Conservation (phyloP, 2,888 invertebrate genomes). For the Dione vanillae region DNA sequence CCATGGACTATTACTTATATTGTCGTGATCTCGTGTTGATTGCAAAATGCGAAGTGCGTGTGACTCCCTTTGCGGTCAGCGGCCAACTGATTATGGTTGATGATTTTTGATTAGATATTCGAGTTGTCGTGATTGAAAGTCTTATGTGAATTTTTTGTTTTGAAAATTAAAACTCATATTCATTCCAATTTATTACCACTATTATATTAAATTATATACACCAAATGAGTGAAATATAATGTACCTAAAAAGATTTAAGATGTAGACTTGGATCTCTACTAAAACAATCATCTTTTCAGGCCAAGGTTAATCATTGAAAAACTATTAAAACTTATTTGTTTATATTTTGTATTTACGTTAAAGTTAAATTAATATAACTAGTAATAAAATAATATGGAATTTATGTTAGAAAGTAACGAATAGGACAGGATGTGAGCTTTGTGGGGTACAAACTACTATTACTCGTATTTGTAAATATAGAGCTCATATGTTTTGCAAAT, state of each 20-base stretch:
- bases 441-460: background rate
- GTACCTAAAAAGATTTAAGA: too few species aligned
- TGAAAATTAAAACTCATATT: background rate
- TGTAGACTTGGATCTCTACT: background rate
- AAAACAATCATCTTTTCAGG: background rate
- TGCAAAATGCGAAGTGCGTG: slow-evolving; percentile 51
- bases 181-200: background rate
- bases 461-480: background rate
- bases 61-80: slow-evolving; percentile 62
- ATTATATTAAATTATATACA: background rate
- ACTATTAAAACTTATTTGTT: too few species aligned
- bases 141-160: slow-evolving; percentile 38
- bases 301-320: background rate
- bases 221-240: too few species aligned
- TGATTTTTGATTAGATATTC: slow-evolving; percentile 74
- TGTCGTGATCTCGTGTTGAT: slow-evolving; percentile 45
- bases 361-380: too few species aligned
- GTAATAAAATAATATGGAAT: too few species aligned
- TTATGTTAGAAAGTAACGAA: too few species aligned
- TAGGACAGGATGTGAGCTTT: too few species aligned
- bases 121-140: slow-evolving; percentile 64
- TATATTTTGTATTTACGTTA: too few species aligned
- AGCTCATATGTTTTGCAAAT: background rate
- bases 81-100: slow-evolving; percentile 74
- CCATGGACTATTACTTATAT: slow-evolving; percentile 56